These are phyloP conservation scores for Arctopsyche grandis DNA, from an alignment of 1,140 invertebrate species.

Conservation along the genomic window DNA sequence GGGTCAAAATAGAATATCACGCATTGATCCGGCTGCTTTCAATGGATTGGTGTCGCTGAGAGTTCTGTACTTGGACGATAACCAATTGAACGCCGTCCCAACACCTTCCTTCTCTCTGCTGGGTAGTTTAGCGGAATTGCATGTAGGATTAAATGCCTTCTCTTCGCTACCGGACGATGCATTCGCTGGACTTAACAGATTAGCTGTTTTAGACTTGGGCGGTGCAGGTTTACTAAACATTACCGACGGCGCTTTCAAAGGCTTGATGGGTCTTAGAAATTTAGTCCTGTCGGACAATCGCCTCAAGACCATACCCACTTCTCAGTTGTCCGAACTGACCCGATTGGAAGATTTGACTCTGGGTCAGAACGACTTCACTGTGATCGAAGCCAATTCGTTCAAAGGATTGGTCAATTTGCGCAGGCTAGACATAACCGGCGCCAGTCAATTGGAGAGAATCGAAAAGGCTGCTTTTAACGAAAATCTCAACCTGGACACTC, in stretches of 20 bases:
- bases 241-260: slow-evolving; percentile 77
- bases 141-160: slow-evolving; percentile 85
- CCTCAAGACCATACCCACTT: slow-evolving; percentile 77
- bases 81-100: slow-evolving; percentile 80
- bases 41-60: slow-evolving; percentile 78
- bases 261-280: slow-evolving; percentile 76
- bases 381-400: slow-evolving; percentile 76
- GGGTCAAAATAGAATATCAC: slow-evolving; percentile 85
- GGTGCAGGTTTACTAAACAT: slow-evolving; percentile 83
- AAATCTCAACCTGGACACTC: slow-evolving; percentile 82
- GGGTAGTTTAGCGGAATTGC: slow-evolving; percentile 81
- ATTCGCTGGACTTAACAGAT: slow-evolving; percentile 77
- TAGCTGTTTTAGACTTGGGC: slow-evolving; percentile 81
- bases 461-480: slow-evolving; percentile 80
- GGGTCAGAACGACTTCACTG: slow-evolving; percentile 83
- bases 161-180: slow-evolving; percentile 76
- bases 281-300: slow-evolving; percentile 84
- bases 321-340: slow-evolving; percentile 74
- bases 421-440: slow-evolving; percentile 80
- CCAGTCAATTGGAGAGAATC: slow-evolving; percentile 74
- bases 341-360: slow-evolving; percentile 82
- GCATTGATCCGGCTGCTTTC: slow-evolving; percentile 82
- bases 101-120: slow-evolving; percentile 76
- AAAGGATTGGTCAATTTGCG: slow-evolving; percentile 79
- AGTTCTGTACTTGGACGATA: slow-evolving; percentile 86